These are phyloP conservation scores for Lithophane ornitopus DNA, from an alignment of 2,888 invertebrate genomes.

Conservation along the genomic window DNA sequence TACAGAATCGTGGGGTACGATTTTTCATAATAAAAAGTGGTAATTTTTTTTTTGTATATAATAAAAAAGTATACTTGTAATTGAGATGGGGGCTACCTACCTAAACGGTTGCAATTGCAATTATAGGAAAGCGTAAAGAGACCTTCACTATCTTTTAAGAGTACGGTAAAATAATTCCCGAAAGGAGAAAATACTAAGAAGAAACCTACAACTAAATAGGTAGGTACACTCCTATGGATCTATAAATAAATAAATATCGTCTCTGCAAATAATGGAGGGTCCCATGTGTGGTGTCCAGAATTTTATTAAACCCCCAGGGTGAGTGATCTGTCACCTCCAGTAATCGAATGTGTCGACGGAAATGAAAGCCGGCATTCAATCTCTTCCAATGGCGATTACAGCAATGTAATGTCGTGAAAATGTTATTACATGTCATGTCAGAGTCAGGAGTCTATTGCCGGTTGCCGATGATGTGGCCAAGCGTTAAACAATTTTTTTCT, in stretches of 20 bases:
- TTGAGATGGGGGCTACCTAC: neutral
- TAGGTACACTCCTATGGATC: neutral
- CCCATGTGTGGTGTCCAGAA: slow-evolving; percentile 37
- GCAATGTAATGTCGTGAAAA: slow-evolving; percentile 39
- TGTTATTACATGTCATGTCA: slow-evolving; percentile 37
- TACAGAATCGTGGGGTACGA: neutral
- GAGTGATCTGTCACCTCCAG: slow-evolving; percentile 72
- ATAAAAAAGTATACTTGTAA: too few species aligned
- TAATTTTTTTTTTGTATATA: too few species aligned
- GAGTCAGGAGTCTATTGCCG: neutral
- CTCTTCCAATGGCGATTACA: slow-evolving; percentile 48
- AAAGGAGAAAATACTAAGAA: too few species aligned
- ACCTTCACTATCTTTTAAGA: too few species aligned
- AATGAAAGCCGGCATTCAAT: slow-evolving; percentile 70
- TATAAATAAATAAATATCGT: neutral
- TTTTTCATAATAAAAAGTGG: neutral
- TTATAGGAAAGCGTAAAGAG: neutral
- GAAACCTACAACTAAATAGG: neutral
- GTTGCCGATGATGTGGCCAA: slow-evolving; percentile 1
- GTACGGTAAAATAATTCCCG: too few species aligned
- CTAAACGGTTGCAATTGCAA: neutral
- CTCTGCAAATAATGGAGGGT: neutral
- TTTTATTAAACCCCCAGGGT: slow-evolving; percentile 65
- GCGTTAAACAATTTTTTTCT: neutral
- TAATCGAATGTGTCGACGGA: slow-evolving; percentile 71